These are phyloP conservation scores for Pteropus alecto DNA, from an alignment of 2,113 vertebrate species.

Conservation along the genomic window DNA sequence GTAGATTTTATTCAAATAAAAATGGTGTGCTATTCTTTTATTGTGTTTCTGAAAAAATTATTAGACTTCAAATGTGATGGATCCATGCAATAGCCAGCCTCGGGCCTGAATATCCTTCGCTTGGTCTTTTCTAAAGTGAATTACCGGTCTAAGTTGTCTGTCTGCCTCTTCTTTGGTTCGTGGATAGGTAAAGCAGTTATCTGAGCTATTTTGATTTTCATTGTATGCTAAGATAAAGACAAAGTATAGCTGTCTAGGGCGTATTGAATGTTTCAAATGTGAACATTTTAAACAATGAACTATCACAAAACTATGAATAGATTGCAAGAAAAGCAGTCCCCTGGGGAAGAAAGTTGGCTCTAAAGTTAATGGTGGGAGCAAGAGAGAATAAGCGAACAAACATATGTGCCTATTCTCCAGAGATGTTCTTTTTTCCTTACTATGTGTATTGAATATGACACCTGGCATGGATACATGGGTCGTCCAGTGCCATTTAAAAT, in stretches of 20 bases:
- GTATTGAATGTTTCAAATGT: conserved; percentile 11
- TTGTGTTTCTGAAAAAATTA: conserved; percentile 65
- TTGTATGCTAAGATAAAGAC: conserved; percentile 21
- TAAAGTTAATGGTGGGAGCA: background rate
- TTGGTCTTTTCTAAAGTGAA: conserved; percentile 54
- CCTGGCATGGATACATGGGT: too few species aligned
- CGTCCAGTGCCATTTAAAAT: background rate
- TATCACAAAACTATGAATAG: background rate
- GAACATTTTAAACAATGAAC: conserved; percentile 17
- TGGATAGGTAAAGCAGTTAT: background rate
- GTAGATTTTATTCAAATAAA: conserved; percentile 71
- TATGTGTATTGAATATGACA: background rate
- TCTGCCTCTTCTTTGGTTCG: background rate
- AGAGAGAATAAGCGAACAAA: background rate
- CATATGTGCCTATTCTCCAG: background rate
- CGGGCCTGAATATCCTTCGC: conserved; percentile 51
- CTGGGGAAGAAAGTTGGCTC: background rate
- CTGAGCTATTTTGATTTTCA: conserved; percentile 38
- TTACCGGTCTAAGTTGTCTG: conserved; percentile 30
- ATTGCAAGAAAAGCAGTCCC: background rate
- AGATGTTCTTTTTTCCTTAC: background rate
- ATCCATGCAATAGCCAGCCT: conserved; percentile 40
- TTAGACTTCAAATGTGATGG: conserved; percentile 64
- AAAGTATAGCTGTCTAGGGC: background rate
- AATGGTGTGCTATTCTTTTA: conserved; percentile 57